Conservation (phyloP, 2,797 vertebrate species). For the Holocentrus rufus region DNA sequence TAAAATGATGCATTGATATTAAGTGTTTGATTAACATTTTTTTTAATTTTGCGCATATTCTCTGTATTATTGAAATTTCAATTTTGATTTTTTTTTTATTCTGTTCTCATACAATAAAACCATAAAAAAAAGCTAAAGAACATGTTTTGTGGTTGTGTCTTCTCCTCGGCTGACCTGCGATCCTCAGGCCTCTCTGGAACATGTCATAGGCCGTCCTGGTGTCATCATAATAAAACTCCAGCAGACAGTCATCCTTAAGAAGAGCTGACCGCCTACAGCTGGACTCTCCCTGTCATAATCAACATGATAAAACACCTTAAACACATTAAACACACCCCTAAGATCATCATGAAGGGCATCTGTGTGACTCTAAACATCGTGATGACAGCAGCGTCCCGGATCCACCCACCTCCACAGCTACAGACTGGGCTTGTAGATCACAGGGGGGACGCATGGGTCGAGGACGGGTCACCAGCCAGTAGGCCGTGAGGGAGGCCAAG, state of each 20-base stretch:
- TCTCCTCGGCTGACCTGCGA: conserved; percentile 72
- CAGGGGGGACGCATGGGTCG: conserved; percentile 80
- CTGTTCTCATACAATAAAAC: neutral
- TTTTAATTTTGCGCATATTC: no score
- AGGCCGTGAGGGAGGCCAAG: conserved; percentile 82
- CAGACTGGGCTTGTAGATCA: conserved; percentile 81
- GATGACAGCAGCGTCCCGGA: fast-evolving
- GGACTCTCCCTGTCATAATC: conserved; percentile 73
- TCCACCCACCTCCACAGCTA: conserved; percentile 77
- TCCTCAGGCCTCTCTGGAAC: conserved; percentile 82
- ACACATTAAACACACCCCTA: neutral
- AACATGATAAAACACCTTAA: conserved; percentile 1
- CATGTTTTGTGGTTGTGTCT: neutral
- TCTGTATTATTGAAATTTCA: no score
- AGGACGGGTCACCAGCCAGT: conserved; percentile 83
- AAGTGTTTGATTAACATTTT: no score
- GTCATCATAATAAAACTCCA: conserved; percentile 84
- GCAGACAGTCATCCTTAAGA: conserved; percentile 79
- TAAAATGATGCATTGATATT: no score
- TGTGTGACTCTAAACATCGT: neutral
- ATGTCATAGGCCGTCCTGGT: conserved; percentile 83
- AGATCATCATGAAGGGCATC: fast-evolving
- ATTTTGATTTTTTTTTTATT: neutral
- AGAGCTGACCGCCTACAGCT: conserved; percentile 82
- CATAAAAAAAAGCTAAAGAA: neutral